These are phyloP conservation scores for Thunnus maccoyii DNA, from an alignment of 2,113 vertebrate genomes.

Conservation along the genomic window DNA sequence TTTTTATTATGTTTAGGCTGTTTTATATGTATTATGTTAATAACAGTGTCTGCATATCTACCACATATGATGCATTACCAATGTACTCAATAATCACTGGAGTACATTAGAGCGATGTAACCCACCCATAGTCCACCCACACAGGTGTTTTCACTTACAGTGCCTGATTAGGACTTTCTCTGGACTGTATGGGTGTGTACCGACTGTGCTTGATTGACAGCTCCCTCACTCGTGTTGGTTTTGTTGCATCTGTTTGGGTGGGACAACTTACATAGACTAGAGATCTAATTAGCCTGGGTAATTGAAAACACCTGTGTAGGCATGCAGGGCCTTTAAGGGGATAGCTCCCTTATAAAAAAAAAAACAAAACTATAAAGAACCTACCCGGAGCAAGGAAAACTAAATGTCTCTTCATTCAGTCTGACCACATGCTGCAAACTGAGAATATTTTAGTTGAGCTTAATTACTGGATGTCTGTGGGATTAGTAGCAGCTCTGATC, in stretches of 20 bases:
- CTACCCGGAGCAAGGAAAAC: background rate
- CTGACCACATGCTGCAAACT: no score
- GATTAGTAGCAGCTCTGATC: conserved; percentile 62
- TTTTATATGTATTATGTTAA: no score
- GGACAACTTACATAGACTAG: background rate
- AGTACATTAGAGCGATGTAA: no score
- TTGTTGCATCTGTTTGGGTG: background rate
- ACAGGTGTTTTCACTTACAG: no score
- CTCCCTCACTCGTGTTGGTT: background rate
- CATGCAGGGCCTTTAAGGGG: background rate
- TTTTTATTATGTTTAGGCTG: no score
- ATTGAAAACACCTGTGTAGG: background rate
- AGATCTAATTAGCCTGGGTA: background rate
- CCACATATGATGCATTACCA: no score
- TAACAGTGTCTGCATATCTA: no score
- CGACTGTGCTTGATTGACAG: no score
- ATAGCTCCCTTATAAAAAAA: background rate
- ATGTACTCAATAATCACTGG: no score
- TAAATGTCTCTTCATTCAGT: background rate
- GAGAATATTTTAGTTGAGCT: conserved; percentile 59
- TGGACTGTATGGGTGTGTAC: no score
- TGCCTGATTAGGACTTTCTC: no score
- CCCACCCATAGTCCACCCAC: no score
- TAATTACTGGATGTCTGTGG: conserved; percentile 62
- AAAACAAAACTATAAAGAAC: background rate